These are phyloP conservation scores for Manacus vitellinus DNA, from an alignment of 2,113 vertebrate species.

Conservation along the genomic window DNA sequence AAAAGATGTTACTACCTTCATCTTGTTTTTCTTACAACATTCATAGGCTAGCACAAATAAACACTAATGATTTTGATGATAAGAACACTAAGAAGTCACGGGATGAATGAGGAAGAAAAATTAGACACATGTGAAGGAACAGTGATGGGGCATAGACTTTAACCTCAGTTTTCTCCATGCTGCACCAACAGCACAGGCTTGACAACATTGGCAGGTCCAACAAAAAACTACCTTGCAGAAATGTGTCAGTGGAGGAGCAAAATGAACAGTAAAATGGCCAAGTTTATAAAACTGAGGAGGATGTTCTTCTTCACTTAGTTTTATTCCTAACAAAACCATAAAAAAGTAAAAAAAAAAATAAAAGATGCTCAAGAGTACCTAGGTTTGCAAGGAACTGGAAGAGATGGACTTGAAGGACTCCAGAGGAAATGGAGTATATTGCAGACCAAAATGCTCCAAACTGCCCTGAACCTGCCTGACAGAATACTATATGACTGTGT, in stretches of 20 bases:
- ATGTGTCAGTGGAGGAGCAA: not conserved
- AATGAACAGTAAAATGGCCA: not conserved
- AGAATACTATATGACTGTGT: slow-evolving; percentile 41
- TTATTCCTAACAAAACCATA: not conserved
- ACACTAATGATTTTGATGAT: not conserved
- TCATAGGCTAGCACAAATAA: not conserved
- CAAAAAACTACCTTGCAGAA: not conserved
- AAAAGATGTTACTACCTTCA: not conserved
- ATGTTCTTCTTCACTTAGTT: not conserved
- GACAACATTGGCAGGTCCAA: not conserved
- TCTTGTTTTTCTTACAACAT: not conserved
- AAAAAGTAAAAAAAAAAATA: not conserved
- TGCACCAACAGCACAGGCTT: not conserved
- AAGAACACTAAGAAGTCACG: not conserved
- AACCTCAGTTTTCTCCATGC: not conserved
- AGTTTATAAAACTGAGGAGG: not conserved
- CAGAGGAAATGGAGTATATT: not conserved
- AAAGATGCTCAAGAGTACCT: not conserved
- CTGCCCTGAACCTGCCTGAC: slow-evolving; percentile 10
- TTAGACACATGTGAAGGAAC: not conserved
- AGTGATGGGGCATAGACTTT: not conserved
- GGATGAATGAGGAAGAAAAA: not conserved
- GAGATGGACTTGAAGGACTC: not conserved
- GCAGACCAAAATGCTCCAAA: not conserved
- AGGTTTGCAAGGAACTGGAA: not conserved